Conservation (phyloP, 2,888 invertebrate genomes). For the Synergus gifuensis region DNA sequence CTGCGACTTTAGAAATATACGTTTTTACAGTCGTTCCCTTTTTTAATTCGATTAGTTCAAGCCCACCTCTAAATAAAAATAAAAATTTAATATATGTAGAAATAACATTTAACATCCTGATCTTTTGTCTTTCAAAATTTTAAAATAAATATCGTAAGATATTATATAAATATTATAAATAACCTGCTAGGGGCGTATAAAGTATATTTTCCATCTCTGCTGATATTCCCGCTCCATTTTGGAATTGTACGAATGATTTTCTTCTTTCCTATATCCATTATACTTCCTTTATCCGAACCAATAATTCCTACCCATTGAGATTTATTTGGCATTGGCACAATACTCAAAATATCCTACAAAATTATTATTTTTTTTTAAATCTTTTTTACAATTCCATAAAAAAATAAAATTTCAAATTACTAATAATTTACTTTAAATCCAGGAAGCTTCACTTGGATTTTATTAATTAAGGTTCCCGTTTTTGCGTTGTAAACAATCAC, state of each 20-base stretch:
- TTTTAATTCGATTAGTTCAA: slow-evolving; percentile 94
- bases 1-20: slow-evolving; percentile 95
- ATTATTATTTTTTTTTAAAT: neutral
- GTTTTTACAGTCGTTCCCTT: slow-evolving; percentile 93
- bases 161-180: no score
- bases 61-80: slow-evolving; percentile 86
- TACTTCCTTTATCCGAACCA: slow-evolving; percentile 93
- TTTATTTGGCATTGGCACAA: slow-evolving; percentile 92
- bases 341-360: slow-evolving; percentile 84
- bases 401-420: neutral
- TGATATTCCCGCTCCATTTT: slow-evolving; percentile 95
- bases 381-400: neutral
- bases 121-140: no score
- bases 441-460: slow-evolving; percentile 79
- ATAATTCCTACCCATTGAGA: slow-evolving; percentile 92
- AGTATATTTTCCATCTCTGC: slow-evolving; percentile 92
- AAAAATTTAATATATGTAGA: no score
- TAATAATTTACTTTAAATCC: slow-evolving; percentile 79
- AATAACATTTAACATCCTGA: no score
- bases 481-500: slow-evolving; percentile 90
- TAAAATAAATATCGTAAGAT: no score
- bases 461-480: slow-evolving; percentile 83
- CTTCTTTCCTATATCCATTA: slow-evolving; percentile 93
- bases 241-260: slow-evolving; percentile 91
- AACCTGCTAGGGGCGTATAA: slow-evolving; percentile 92